Conservation (phyloP, 1,140 invertebrate species). For the Hycleus phaleratus region DNA sequence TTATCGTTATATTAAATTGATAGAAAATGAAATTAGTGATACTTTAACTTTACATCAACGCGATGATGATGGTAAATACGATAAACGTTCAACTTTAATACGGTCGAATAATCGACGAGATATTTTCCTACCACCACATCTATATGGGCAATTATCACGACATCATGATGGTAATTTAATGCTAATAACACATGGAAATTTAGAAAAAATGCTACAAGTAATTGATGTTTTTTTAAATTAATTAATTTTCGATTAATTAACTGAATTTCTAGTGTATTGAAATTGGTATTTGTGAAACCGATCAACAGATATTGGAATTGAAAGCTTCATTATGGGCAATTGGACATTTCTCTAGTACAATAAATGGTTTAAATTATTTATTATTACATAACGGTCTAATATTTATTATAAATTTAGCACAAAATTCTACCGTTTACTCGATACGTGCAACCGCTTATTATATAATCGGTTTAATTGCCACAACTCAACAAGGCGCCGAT, state of each 20-base stretch:
- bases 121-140: constrained; percentile 71
- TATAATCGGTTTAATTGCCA: constrained; percentile 73
- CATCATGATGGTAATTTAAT: constrained; percentile 66
- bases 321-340: constrained; percentile 88
- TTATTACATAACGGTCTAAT: constrained; percentile 47
- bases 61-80: constrained; percentile 71
- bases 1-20: constrained; percentile 76
- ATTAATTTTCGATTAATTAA: not conserved
- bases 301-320: constrained; percentile 61
- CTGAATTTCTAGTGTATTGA: constrained; percentile 30
- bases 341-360: constrained; percentile 72
- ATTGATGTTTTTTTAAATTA: constrained; percentile 9
- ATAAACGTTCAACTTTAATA: constrained; percentile 47
- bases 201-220: constrained; percentile 43
- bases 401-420: constrained; percentile 61
- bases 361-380: constrained; percentile 64
- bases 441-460: constrained; percentile 85
- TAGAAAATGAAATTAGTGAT: constrained; percentile 83
- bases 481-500: constrained; percentile 73
- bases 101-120: constrained; percentile 39
- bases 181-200: constrained; percentile 46
- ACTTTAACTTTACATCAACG: constrained; percentile 76
- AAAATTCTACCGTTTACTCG: constrained; percentile 73
- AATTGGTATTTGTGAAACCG: constrained; percentile 47
- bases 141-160: constrained; percentile 80